Evolutionary conservation across 2,113 vertebrate species (phyloP).

Genomic region (Brienomyrus brachyistius): DNA sequence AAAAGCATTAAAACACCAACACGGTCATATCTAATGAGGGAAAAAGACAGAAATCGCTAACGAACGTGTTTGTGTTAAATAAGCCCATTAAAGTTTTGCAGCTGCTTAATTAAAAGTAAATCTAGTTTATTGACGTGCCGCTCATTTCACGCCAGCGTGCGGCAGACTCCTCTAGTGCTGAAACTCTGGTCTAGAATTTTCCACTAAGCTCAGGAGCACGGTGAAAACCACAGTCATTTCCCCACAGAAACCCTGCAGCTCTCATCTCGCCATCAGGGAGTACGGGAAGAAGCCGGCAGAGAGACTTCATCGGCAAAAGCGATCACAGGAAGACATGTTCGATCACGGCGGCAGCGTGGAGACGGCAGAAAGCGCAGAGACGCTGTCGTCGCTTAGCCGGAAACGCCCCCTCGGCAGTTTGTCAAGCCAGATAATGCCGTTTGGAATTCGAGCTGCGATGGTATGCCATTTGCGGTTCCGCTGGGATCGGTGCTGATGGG

Average conservation of each 20-base stretch:
- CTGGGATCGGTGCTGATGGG: neutral
- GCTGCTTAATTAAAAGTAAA: neutral
- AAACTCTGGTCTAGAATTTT: conserved; percentile 4
- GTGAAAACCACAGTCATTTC: conserved; percentile 63
- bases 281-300: neutral
- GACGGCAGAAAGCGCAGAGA: neutral
- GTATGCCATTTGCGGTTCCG: neutral
- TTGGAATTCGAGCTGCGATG: neutral
- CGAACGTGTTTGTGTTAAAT: neutral
- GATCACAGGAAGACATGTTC: neutral
- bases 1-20: neutral
- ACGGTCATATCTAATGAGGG: neutral
- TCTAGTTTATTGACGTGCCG: neutral
- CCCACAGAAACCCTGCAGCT: conserved; percentile 30
- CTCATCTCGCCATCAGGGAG: neutral
- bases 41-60: neutral
- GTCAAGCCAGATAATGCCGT: neutral
- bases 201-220: conserved; percentile 39
- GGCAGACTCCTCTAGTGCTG: neutral
- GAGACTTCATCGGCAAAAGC: neutral
- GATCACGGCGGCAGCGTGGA: neutral
- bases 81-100: neutral
- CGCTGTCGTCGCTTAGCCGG: neutral
- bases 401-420: neutral
- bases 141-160: neutral